Conservation (phyloP, 1,140 invertebrate species). For the Rhopalosiphum padi region DNA sequence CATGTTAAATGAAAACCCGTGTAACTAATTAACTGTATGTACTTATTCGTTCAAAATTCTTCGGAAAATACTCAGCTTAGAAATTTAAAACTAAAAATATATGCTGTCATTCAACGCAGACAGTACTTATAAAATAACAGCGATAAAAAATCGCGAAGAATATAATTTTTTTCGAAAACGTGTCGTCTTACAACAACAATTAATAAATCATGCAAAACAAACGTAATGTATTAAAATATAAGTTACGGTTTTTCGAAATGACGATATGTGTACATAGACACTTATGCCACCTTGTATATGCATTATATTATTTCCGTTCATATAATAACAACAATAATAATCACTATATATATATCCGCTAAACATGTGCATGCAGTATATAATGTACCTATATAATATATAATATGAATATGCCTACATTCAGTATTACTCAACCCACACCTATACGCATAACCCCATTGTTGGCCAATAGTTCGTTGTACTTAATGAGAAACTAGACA, state of each 20-base stretch:
- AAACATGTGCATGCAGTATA: neutral
- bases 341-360: neutral
- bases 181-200: neutral
- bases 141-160: too few species aligned
- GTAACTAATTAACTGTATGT: too few species aligned
- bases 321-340: neutral
- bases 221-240: neutral
- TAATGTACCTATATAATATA: neutral
- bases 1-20: too few species aligned
- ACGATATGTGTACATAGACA: neutral
- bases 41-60: too few species aligned
- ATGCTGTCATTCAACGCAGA: too few species aligned
- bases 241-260: neutral
- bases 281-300: neutral
- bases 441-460: neutral
- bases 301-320: neutral
- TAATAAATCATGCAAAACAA: neutral
- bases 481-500: conserved; percentile 6
- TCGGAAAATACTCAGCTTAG: too few species aligned
- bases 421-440: neutral
- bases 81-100: too few species aligned
- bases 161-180: too few species aligned
- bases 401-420: neutral
- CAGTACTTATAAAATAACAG: too few species aligned
- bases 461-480: neutral